Evolutionary conservation across 2,888 invertebrate species (phyloP).

Genomic region (Cosmia trapezina): DNA sequence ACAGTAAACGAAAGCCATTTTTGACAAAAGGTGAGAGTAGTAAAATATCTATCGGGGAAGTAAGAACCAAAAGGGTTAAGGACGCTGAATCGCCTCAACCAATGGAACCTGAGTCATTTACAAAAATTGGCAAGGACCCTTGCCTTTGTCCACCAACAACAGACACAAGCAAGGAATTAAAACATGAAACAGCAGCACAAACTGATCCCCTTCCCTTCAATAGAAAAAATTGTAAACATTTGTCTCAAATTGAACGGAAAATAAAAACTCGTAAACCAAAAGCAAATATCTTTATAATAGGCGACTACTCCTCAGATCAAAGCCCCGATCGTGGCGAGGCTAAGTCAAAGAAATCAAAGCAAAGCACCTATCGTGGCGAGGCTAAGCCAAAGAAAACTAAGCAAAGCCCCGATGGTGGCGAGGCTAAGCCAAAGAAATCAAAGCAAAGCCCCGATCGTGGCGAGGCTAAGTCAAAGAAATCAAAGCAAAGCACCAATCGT

Average conservation of each 20-base stretch:
- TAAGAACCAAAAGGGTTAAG: conserved; percentile 65
- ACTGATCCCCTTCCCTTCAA: conserved; percentile 43
- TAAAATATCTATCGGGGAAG: conserved; percentile 72
- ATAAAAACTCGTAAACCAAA: background rate
- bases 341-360: conserved; percentile 4
- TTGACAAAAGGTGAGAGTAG: conserved; percentile 12
- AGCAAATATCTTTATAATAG: background rate
- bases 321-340: background rate
- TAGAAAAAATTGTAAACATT: conserved; percentile 6
- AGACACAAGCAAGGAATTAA: conserved; percentile 1
- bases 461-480: too few relatives aligned
- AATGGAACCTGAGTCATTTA: background rate
- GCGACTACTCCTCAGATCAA: background rate
- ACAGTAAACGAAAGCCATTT: conserved; percentile 48
- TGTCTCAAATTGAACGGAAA: conserved; percentile 6
- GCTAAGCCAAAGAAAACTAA: conserved; percentile 5
- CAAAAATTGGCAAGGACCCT: too few relatives aligned
- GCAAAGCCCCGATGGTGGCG: too few relatives aligned
- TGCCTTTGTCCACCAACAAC: background rate
- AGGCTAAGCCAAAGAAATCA: too few relatives aligned
- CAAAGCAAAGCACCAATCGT: too few relatives aligned
- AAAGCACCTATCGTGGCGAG: background rate
- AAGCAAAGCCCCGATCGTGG: background rate
- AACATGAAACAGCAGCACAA: conserved; percentile 62
- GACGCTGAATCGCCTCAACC: conserved; percentile 26